Evolutionary conservation across 2,113 vertebrate species (phyloP).

Genomic region (Archilochus colubris): DNA sequence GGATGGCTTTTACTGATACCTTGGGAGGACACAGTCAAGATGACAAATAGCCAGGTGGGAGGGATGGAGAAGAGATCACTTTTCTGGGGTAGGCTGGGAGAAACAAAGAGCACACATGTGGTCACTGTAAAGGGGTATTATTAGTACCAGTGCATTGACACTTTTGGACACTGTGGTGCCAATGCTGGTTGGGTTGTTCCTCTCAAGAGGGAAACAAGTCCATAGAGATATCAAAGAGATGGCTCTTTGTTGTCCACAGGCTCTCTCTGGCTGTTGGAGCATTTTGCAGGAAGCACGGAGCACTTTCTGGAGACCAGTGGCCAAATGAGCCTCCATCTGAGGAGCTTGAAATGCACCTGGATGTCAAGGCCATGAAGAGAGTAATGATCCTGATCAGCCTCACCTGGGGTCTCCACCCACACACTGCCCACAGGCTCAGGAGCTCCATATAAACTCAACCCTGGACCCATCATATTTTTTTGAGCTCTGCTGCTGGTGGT

Average conservation of each 20-base stretch:
- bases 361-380: background rate
- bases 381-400: background rate
- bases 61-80: background rate
- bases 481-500: background rate
- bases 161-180: background rate
- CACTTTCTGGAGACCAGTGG: background rate
- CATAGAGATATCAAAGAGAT: background rate
- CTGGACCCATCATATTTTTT: rapidly evolving
- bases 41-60: background rate
- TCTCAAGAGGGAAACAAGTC: background rate
- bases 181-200: background rate
- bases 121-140: background rate
- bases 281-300: background rate
- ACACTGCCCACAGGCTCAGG: background rate
- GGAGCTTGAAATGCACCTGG: background rate
- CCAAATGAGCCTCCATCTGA: background rate
- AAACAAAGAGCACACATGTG: background rate
- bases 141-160: too few species aligned
- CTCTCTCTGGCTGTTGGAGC: background rate
- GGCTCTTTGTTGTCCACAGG: background rate
- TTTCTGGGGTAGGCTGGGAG: background rate
- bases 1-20: background rate
- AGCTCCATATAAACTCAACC: background rate
- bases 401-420: background rate
- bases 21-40: background rate